phyloP scores from a whole-genome alignment of 2,888 invertebrate genomes.

The Tenthredo livida region DNA sequence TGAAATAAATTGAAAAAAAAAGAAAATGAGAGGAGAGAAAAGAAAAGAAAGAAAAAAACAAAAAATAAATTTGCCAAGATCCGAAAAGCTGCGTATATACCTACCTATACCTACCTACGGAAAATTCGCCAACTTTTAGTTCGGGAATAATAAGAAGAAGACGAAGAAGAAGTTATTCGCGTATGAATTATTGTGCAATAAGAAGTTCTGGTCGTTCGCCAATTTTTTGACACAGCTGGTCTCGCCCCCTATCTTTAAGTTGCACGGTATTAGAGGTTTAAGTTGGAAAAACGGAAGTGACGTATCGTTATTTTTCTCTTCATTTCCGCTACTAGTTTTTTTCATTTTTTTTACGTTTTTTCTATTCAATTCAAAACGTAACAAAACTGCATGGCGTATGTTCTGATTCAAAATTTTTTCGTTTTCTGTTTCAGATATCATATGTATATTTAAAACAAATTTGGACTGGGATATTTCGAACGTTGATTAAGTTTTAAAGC shows the following conservation, averaged over 20 bases:
- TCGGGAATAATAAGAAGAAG: neutral
- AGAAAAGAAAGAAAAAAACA: neutral
- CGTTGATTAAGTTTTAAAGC: too few species aligned
- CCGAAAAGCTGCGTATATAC: neutral
- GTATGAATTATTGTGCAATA: conserved; percentile 36
- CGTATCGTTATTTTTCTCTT: neutral
- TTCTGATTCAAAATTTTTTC: too few species aligned
- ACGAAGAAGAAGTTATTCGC: neutral
- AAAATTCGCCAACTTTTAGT: conserved; percentile 22
- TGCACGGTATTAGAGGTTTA: neutral
- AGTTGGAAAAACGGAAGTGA: neutral
- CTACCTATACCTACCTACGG: neutral
- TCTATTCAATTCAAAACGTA: neutral
- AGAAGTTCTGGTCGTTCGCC: conserved; percentile 19
- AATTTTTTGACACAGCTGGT: conserved; percentile 1
- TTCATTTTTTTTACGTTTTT: neutral
- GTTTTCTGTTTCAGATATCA: too few species aligned
- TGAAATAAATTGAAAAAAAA: neutral
- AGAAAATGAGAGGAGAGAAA: neutral
- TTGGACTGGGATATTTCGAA: too few species aligned
- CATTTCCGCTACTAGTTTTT: neutral
- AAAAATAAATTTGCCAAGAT: neutral
- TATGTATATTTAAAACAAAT: too few species aligned
- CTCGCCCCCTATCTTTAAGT: neutral
- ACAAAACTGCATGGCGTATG: neutral